Conservation (phyloP, 2,888 invertebrate species). For the Lamellibrachia columna region DNA sequence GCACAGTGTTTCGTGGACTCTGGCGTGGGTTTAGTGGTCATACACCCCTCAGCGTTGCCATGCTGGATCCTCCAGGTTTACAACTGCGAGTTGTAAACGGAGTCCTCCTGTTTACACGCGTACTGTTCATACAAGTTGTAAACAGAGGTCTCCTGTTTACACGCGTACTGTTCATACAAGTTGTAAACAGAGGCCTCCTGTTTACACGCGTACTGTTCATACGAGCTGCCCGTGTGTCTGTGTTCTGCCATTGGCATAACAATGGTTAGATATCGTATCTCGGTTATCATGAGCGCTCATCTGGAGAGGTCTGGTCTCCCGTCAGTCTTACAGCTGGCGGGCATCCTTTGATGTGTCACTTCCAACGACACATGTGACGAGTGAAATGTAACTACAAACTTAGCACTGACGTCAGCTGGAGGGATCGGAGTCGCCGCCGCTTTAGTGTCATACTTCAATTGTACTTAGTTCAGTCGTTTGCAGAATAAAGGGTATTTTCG, state of each 20-base stretch:
- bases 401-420: neutral
- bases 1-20: neutral
- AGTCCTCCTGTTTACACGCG: neutral
- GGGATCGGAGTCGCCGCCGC: neutral
- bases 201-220: neutral
- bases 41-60: constrained; percentile 5
- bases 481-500: no score
- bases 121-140: neutral
- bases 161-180: neutral
- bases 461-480: neutral
- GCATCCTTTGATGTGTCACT: neutral
- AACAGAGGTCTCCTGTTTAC: neutral
- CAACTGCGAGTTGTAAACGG: neutral
- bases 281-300: neutral
- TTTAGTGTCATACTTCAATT: neutral
- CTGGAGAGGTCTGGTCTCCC: neutral
- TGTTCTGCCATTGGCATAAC: neutral
- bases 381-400: neutral
- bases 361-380: neutral
- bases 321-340: neutral
- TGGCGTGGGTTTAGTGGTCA: neutral
- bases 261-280: neutral
- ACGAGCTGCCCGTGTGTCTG: neutral
- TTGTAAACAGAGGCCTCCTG: neutral
- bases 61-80: neutral